Base-by-base conservation (phyloP, 2,888 invertebrate genomes). In the Matsumyia berberina region DNA sequence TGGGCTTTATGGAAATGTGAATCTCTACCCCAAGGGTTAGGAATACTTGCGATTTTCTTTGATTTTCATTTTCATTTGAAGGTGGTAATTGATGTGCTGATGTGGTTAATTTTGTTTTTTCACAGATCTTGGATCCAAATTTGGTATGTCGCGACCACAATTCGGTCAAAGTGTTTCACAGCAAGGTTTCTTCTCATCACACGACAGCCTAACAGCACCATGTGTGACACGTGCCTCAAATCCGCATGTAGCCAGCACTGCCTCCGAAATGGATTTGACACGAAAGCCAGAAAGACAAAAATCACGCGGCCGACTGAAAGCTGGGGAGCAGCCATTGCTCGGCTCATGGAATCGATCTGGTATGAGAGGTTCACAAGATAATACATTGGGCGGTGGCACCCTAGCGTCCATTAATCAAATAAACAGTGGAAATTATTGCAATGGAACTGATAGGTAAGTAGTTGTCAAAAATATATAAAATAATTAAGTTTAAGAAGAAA, bases 61-160 rank as follows among this genome's bases (percentile, higher is more conserved):
- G 12, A n/a, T 8, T 9, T 8, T 39, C 53, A 2, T n/a, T 33
- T 9, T 11, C 0, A 37, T 29, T 49, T 33, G 8, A 7, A 44
- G 11, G 15, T 60, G 11, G 15, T 60, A 12, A 29, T 12, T 55
- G 12, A 86, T 53, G 11, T 53, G 17, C n/a, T 11, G 11, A 19
- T 46, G 64, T 42, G 73, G 3, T 42, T 86, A 12, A 66, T 87
- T 66, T 79, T 83, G 37, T 86, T 86, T 86, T 86, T 42, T 90
- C 90, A 2, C 92, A 95, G 95, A 95, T 92, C 93, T 97, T 92
- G 95, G 95, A 91, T 95, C 95, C 92, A 95, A 96, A 92, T 94
- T 96, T 93, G 95, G 96, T 89, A 94, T 95, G 93, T 93, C 93
- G 90, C 93, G 93, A 92, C 93, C 91, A 89, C 91, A 91, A 89